Conservation (phyloP, 2,797 vertebrate species). For the Esox masquinongy region DNA sequence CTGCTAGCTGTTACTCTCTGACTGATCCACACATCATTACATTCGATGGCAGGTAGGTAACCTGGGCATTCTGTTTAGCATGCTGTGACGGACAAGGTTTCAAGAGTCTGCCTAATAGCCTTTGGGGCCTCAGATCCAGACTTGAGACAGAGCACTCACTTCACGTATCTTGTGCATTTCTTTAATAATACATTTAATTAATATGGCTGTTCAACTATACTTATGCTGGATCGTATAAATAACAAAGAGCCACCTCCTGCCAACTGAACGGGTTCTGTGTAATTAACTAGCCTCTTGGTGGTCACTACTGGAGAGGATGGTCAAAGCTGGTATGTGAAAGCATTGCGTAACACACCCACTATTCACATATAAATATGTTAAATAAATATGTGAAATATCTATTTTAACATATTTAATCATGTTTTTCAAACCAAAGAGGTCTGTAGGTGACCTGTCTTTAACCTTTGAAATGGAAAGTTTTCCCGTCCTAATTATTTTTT, state of each 20-base stretch:
- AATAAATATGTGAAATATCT: no score
- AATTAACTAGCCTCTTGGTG: neutral
- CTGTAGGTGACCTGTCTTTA: neutral
- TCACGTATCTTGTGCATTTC: neutral
- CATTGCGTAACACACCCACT: neutral
- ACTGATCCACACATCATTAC: constrained; percentile 82
- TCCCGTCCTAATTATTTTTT: neutral
- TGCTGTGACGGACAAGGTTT: neutral
- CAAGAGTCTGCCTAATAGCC: neutral
- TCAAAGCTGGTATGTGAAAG: neutral
- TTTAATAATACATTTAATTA: no score
- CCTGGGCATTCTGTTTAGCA: neutral
- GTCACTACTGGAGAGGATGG: neutral
- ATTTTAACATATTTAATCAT: no score
- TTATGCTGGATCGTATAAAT: neutral
- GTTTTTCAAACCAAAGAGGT: neutral
- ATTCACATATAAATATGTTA: neutral
- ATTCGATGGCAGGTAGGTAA: constrained; percentile 83
- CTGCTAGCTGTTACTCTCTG: constrained; percentile 77
- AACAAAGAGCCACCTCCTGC: neutral
- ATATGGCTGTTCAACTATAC: neutral
- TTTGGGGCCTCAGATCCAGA: neutral
- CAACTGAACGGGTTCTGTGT: neutral
- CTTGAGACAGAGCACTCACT: no score
- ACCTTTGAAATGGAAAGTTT: neutral